Evolutionary conservation across 2,888 invertebrate genomes (phyloP).

Genomic region (Xanthia togata): DNA sequence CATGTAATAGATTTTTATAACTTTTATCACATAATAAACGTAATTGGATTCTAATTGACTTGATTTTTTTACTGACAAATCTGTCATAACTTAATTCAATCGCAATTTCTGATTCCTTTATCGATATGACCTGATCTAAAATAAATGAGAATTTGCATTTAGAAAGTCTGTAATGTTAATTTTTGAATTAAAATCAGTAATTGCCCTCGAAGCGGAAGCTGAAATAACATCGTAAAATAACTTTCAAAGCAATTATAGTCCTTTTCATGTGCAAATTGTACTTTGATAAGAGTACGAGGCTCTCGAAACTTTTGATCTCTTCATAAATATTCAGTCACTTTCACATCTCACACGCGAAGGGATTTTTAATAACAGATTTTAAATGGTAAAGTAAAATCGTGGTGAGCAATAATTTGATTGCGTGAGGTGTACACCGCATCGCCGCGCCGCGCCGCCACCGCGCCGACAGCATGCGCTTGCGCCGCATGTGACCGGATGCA

Average conservation of each 20-base stretch:
- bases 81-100: slow-evolving; percentile 34
- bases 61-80: slow-evolving; percentile 30
- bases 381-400: slow-evolving; percentile 70
- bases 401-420: slow-evolving; percentile 68
- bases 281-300: slow-evolving; percentile 73
- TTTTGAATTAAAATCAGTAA: slow-evolving; percentile 72
- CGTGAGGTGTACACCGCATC: slow-evolving; percentile 66
- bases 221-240: slow-evolving; percentile 77
- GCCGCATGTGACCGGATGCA: slow-evolving; percentile 70
- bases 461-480: slow-evolving; percentile 2
- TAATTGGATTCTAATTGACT: slow-evolving; percentile 47
- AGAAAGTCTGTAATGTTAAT: slow-evolving; percentile 76
- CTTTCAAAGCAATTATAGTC: slow-evolving; percentile 82
- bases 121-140: slow-evolving; percentile 61
- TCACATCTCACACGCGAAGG: slow-evolving; percentile 81
- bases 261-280: slow-evolving; percentile 77
- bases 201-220: slow-evolving; percentile 71
- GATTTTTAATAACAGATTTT: slow-evolving; percentile 71
- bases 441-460: background rate
- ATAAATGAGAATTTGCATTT: slow-evolving; percentile 76
- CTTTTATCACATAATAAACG: slow-evolving; percentile 30
- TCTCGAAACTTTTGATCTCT: slow-evolving; percentile 78
- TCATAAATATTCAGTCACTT: slow-evolving; percentile 86
- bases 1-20: slow-evolving; percentile 50
- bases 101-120: slow-evolving; percentile 40